phyloP scores from a whole-genome alignment of 2,797 vertebrate genomes.

The Ispidina lecontei region DNA sequence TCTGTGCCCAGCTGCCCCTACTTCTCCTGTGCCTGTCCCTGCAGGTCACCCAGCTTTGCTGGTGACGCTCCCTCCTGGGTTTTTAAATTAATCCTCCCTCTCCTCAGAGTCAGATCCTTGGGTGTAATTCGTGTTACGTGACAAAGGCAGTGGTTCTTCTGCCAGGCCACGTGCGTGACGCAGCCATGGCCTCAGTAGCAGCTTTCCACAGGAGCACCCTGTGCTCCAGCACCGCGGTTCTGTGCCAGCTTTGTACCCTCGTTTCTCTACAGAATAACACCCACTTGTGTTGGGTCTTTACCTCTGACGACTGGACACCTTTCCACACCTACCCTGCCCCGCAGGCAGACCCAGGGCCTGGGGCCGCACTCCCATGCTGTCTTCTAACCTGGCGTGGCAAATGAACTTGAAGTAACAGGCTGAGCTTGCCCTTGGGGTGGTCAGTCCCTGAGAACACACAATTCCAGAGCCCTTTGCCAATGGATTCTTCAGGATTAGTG shows the following conservation, averaged over 20 bases:
- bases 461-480: background rate
- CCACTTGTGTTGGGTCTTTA: background rate
- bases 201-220: background rate
- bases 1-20: background rate
- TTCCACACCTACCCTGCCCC: background rate
- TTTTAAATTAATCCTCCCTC: background rate
- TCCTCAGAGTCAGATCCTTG: background rate
- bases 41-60: background rate
- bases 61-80: background rate
- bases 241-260: background rate
- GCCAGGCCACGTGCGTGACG: background rate
- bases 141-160: background rate
- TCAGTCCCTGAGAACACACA: background rate
- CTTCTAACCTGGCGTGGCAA: background rate
- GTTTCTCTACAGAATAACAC: background rate
- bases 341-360: background rate
- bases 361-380: fast-evolving
- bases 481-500: background rate
- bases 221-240: background rate
- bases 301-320: background rate
- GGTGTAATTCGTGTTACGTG: background rate
- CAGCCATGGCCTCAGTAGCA: background rate
- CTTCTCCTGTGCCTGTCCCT: background rate
- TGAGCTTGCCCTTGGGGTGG: background rate
- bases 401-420: background rate